Conservation (phyloP, 2,797 vertebrate genomes). For the Ambastaia sidthimunki region DNA sequence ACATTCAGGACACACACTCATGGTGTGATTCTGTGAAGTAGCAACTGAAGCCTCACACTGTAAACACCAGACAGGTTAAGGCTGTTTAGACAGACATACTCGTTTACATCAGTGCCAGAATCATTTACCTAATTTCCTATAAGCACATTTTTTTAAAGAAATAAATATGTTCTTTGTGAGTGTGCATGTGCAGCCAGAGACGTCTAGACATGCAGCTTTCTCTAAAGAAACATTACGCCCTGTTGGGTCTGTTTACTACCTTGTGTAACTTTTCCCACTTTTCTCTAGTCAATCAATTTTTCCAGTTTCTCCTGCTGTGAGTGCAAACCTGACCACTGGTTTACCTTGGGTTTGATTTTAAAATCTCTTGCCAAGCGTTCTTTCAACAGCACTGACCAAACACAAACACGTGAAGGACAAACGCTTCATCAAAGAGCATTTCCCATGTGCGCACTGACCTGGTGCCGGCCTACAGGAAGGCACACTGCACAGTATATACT, state of each 20-base stretch:
- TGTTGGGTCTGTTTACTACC: conserved; percentile 14
- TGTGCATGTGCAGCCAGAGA: not conserved
- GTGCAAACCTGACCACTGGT: not conserved
- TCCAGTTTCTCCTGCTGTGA: conserved; percentile 26
- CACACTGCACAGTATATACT: not conserved
- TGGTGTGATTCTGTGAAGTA: too few relatives aligned
- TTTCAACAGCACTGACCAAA: conserved; percentile 18
- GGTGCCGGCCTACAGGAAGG: not conserved
- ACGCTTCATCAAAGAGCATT: not conserved
- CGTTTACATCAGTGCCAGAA: not conserved
- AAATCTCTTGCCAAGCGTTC: not conserved
- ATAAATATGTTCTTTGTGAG: not conserved
- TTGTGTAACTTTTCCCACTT: not conserved
- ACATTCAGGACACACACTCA: not conserved
- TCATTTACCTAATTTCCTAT: not conserved
- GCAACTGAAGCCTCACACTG: too few relatives aligned
- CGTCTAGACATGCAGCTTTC: not conserved
- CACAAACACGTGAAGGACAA: conserved; percentile 20
- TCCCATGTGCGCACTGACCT: not conserved
- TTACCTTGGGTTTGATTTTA: not conserved
- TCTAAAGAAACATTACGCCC: not conserved
- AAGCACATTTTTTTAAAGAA: not conserved
- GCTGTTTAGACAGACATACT: not conserved
- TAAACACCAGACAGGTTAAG: not conserved
- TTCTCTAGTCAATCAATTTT: not conserved